These are phyloP conservation scores for Sebastiscus albofasciatus DNA, from an alignment of 2,797 vertebrate species.

Conservation along the genomic window DNA sequence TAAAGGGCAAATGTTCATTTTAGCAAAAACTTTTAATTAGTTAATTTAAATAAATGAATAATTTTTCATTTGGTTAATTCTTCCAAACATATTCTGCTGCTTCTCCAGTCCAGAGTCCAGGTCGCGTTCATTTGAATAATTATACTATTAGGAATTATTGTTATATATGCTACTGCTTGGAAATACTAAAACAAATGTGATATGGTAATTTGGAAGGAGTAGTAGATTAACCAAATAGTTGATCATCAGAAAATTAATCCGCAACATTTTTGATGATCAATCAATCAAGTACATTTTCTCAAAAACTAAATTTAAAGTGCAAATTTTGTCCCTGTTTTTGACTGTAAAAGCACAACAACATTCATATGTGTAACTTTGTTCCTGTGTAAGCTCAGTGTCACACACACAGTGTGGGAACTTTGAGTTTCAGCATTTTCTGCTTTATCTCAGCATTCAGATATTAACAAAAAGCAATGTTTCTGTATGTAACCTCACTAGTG, in stretches of 20 bases:
- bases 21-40: background rate
- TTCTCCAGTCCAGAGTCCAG: background rate
- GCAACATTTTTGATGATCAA: background rate
- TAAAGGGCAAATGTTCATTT: background rate
- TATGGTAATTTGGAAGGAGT: background rate
- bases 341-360: background rate
- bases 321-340: background rate
- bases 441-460: background rate
- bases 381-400: background rate
- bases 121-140: background rate
- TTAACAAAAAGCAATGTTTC: background rate
- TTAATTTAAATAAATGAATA: background rate
- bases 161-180: background rate
- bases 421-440: background rate
- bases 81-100: background rate
- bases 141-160: background rate
- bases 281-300: background rate
- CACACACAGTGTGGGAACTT: background rate
- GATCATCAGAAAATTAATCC: rapidly evolving
- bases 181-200: background rate
- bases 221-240: no score
- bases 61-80: background rate
- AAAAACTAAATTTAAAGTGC: background rate
- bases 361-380: background rate
- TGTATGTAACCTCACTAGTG: background rate